These are phyloP conservation scores for Lucilia sericata DNA, from an alignment of 1,140 invertebrate species.

Conservation along the genomic window DNA sequence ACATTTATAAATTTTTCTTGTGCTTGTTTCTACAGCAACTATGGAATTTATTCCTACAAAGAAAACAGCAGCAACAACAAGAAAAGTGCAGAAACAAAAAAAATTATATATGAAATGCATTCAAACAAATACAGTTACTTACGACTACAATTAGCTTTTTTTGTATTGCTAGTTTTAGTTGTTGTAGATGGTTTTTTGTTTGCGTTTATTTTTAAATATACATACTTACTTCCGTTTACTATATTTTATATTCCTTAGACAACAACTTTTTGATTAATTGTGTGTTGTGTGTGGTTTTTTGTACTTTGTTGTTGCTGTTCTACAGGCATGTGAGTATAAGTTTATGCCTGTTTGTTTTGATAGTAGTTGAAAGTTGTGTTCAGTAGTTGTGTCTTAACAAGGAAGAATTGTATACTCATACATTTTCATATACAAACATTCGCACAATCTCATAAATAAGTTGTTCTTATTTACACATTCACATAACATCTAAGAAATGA, in stretches of 20 bases:
- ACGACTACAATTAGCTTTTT: constrained; percentile 5
- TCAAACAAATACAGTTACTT: constrained; percentile 15
- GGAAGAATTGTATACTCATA: neutral
- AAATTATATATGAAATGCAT: constrained; percentile 8
- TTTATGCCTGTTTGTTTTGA: constrained; percentile 24
- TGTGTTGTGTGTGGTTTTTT: neutral
- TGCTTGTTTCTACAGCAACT: neutral
- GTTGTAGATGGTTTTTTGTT: neutral
- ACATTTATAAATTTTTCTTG: neutral
- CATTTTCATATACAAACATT: neutral
- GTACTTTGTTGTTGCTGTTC: neutral
- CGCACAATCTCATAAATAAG: neutral
- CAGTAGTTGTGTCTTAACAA: neutral
- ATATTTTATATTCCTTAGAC: constrained; percentile 27
- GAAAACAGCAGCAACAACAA: neutral
- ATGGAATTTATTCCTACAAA: neutral
- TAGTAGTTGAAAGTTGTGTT: neutral
- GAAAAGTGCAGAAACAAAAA: neutral
- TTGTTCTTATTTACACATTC: constrained; percentile 1
- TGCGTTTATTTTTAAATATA: neutral
- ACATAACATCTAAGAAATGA: neutral
- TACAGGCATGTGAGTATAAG: neutral
- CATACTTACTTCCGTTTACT: constrained; percentile 10
- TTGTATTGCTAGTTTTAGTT: neutral
- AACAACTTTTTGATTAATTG: constrained; percentile 29